Conservation (phyloP, 2,888 invertebrate species). For the Leucophenga montana region DNA sequence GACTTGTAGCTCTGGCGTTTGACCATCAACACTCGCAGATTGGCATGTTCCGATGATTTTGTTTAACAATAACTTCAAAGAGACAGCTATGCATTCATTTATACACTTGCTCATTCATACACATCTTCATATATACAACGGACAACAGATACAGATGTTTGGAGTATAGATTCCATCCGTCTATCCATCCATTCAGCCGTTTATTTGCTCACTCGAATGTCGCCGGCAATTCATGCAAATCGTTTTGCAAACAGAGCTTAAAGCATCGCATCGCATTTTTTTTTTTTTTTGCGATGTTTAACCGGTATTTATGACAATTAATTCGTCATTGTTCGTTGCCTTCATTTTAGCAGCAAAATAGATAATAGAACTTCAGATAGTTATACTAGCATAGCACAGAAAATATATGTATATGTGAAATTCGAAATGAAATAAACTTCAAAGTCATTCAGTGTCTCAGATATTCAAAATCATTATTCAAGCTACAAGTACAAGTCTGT, state of each 20-base stretch:
- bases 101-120: not conserved
- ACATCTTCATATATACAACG: not conserved
- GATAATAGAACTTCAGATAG: too few relatives aligned
- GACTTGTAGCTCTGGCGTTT: too few relatives aligned
- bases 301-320: slow-evolving; percentile 20
- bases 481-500: not conserved
- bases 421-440: too few relatives aligned
- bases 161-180: too few relatives aligned
- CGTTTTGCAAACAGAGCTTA: not conserved
- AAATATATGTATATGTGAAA: too few relatives aligned
- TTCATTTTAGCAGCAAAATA: slow-evolving; percentile 3
- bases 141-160: too few relatives aligned
- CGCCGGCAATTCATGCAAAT: not conserved
- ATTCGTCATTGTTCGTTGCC: slow-evolving; percentile 24
- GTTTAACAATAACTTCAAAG: not conserved
- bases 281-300: not conserved
- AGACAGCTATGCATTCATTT: not conserved
- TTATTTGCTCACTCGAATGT: too few relatives aligned
- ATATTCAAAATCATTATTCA: too few relatives aligned
- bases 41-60: too few relatives aligned
- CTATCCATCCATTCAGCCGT: not conserved
- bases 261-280: not conserved
- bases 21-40: too few relatives aligned
- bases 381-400: too few relatives aligned
- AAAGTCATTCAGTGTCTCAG: too few relatives aligned